phyloP scores from a whole-genome alignment of 2,888 invertebrate genomes.

The Troides oblongomaculatus region DNA sequence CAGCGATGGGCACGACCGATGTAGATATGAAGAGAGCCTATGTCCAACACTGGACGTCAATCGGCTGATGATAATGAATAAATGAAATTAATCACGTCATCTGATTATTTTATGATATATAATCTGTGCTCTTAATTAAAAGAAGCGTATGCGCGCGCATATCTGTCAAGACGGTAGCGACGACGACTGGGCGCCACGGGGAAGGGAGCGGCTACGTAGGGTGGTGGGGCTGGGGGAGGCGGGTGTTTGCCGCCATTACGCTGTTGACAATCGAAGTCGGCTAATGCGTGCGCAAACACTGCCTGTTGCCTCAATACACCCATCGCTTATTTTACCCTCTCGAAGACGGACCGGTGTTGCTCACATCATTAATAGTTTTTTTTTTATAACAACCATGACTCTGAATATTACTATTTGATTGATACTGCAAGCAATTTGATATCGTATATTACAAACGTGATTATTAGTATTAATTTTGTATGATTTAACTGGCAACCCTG shows the following conservation, averaged over 20 bases:
- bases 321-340: slow-evolving; percentile 25
- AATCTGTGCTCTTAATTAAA: slow-evolving; percentile 5
- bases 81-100: no score
- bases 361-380: slow-evolving; percentile 13
- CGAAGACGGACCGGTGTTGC: slow-evolving; percentile 19
- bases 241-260: slow-evolving; percentile 72
- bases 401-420: background rate
- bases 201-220: slow-evolving; percentile 32
- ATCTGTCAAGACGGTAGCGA: slow-evolving; percentile 44
- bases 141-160: slow-evolving; percentile 9
- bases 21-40: no score
- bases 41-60: no score
- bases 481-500: no score
- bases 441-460: background rate
- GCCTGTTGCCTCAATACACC: slow-evolving; percentile 38
- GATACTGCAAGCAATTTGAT: background rate
- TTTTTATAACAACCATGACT: slow-evolving; percentile 2
- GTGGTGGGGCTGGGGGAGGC: slow-evolving; percentile 34
- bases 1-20: no score
- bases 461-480: no score
- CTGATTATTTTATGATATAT: background rate
- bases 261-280: slow-evolving; percentile 63
- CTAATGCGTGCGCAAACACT: slow-evolving; percentile 76
- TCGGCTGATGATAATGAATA: no score
- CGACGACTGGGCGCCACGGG: slow-evolving; percentile 34